A percentile compares a stretch with the other conserved stretches of the same genome.
Evolutionary conservation across 1,140 invertebrate species (phyloP).

Genomic region (Ganaspis sp.): DNA sequence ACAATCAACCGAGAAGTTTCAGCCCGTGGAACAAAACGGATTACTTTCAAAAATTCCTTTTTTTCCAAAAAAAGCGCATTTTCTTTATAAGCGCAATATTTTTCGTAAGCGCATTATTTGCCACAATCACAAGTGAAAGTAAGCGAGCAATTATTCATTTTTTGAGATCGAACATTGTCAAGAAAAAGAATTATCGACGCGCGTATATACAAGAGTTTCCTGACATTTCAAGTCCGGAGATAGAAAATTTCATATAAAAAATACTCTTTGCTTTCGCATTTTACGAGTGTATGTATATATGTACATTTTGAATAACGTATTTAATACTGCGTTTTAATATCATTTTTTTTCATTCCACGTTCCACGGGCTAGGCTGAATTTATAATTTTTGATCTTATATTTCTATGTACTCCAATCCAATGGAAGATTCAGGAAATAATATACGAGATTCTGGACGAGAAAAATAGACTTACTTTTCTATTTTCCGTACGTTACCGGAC

Average conservation of each 20-base stretch:
- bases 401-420: slow-evolving; percentile 74
- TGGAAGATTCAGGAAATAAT: slow-evolving; percentile 70
- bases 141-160: slow-evolving; percentile 18
- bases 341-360: slow-evolving; percentile 50
- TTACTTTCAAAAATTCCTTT: background rate
- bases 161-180: slow-evolving; percentile 15
- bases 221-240: slow-evolving; percentile 50
- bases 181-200: slow-evolving; percentile 37
- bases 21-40: slow-evolving; percentile 62
- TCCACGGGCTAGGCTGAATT: slow-evolving; percentile 57
- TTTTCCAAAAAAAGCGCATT: background rate
- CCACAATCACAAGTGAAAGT: background rate
- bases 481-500: background rate
- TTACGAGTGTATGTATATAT: slow-evolving; percentile 67
- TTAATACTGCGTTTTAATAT: slow-evolving; percentile 74
- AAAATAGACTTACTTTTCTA: background rate
- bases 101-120: background rate
- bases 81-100: background rate
- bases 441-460: slow-evolving; percentile 1
- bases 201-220: slow-evolving; percentile 45
- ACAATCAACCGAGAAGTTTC: slow-evolving; percentile 45
- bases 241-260: slow-evolving; percentile 76
- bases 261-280: slow-evolving; percentile 66
- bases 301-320: slow-evolving; percentile 68
- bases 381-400: slow-evolving; percentile 65